Conservation (phyloP, 1,140 invertebrate species). For the Drosophila arizonae region DNA sequence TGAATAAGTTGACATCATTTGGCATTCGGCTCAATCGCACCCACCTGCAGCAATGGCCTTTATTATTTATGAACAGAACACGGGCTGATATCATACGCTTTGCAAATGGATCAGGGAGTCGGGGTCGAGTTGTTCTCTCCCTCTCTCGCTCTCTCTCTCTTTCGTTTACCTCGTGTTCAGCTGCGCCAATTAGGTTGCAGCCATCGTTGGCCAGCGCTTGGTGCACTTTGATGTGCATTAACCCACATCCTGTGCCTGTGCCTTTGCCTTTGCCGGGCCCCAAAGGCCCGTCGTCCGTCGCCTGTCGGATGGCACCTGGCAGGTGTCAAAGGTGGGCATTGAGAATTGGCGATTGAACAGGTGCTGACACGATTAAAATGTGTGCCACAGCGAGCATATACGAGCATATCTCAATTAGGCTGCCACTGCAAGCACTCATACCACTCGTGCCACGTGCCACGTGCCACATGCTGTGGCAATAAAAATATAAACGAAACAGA, state of each 20-base stretch:
- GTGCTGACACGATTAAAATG: slow-evolving; percentile 51
- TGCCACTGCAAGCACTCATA: slow-evolving; percentile 3
- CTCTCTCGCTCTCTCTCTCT: no score
- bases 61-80: not conserved
- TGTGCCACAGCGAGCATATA: slow-evolving; percentile 26
- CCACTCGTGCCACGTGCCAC: not conserved
- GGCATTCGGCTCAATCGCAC: not conserved
- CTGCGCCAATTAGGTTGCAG: slow-evolving; percentile 18
- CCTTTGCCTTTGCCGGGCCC: not conserved
- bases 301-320: not conserved
- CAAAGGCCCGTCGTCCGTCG: not conserved
- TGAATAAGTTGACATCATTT: slow-evolving; percentile 2
- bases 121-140: not conserved
- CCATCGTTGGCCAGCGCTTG: not conserved
- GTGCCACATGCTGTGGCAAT: slow-evolving; percentile 25
- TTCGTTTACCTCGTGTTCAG: not conserved
- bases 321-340: not conserved
- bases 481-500: slow-evolving; percentile 10
- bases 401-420: slow-evolving; percentile 56
- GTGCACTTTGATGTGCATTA: slow-evolving; percentile 44
- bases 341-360: slow-evolving; percentile 22
- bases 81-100: no score
- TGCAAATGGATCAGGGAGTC: no score
- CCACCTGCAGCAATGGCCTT: not conserved
- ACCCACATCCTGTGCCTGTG: slow-evolving; percentile 25